phyloP scores from a whole-genome alignment of 2,797 vertebrate species.

The Bryconaethiops microstoma region DNA sequence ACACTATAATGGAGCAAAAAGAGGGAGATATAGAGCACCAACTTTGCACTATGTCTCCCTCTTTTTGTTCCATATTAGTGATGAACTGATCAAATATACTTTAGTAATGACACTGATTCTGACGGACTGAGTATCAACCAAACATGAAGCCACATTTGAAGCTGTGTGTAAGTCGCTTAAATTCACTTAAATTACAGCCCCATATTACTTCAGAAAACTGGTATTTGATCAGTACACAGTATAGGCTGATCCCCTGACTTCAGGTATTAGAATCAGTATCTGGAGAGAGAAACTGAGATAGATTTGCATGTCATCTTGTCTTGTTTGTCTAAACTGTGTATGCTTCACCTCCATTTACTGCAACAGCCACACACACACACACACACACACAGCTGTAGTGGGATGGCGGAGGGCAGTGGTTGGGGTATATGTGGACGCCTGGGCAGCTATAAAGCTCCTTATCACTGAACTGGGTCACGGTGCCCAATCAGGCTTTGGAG shows the following conservation, averaged over 20 bases:
- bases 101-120: not conserved
- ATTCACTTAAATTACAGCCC: no score
- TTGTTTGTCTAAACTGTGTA: not conserved
- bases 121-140: not conserved
- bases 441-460: constrained; percentile 50
- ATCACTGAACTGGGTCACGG: constrained; percentile 74
- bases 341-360: not conserved
- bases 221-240: no score
- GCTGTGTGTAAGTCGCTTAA: no score
- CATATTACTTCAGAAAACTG: no score
- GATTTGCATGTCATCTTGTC: not conserved
- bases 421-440: constrained; percentile 16
- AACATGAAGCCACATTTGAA: no score
- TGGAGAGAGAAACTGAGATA: not conserved
- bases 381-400: constrained; percentile 17
- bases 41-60: not conserved
- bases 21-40: no score
- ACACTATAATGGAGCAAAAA: no score
- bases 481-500: constrained; percentile 74
- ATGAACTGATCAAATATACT: not conserved
- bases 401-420: constrained; percentile 46
- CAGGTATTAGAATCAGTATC: not conserved
- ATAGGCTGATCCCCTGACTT: not conserved
- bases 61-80: not conserved
- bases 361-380: constrained; percentile 31